phyloP scores from a whole-genome alignment of 2,797 vertebrate genomes.

The Crypturellus tataupa region DNA sequence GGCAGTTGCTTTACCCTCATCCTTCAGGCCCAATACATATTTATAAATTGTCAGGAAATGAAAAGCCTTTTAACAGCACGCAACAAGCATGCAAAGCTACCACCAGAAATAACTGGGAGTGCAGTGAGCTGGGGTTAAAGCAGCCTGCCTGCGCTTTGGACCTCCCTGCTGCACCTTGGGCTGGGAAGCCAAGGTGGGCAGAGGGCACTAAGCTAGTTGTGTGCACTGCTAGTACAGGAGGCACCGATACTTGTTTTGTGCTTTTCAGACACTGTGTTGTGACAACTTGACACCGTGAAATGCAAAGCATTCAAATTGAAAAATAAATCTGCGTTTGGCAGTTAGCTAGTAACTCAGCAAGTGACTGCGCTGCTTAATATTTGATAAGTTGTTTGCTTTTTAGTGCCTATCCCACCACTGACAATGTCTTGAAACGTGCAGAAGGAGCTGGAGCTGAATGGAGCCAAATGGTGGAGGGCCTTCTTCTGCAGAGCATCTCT shows the following conservation, averaged over 20 bases:
- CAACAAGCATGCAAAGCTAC: slow-evolving; percentile 64
- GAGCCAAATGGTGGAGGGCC: neutral
- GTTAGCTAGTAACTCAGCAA: neutral
- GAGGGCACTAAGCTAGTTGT: neutral
- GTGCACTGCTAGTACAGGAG: neutral
- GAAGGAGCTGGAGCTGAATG: neutral
- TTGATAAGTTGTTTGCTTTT: neutral
- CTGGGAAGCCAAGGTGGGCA: neutral
- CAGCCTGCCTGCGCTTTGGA: neutral
- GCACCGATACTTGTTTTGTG: neutral
- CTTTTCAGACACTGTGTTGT: slow-evolving; percentile 14
- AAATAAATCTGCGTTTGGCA: neutral
- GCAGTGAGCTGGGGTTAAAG: neutral
- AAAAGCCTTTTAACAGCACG: slow-evolving; percentile 67
- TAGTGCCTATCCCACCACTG: neutral
- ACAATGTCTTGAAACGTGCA: neutral
- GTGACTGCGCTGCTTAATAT: slow-evolving; percentile 7
- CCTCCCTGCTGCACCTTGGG: neutral
- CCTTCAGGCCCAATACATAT: slow-evolving; percentile 77
- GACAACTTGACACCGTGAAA: neutral
- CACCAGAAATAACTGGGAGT: neutral
- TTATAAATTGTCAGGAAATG: slow-evolving; percentile 76
- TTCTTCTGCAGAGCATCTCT: neutral
- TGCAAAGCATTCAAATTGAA: neutral
- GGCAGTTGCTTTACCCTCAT: slow-evolving; percentile 72